Percentiles rank a stretch among this genome's conserved stretches.
These are phyloP conservation scores for Conus ventricosus DNA, from an alignment of 1,140 invertebrate genomes.

Conservation along the genomic window DNA sequence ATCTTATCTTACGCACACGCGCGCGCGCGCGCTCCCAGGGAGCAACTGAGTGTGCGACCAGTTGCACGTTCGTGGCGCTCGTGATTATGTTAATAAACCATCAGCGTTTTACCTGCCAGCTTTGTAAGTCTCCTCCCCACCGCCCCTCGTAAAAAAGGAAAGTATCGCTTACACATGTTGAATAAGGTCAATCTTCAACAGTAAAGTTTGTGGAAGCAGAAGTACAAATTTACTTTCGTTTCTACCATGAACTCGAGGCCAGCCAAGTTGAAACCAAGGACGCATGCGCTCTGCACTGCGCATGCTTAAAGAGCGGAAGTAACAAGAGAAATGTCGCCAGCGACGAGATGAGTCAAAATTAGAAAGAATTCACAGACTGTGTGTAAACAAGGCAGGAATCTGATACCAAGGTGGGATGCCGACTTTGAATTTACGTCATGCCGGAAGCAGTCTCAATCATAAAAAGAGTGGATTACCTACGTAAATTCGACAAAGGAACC, in stretches of 20 bases:
- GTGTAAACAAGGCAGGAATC: conserved; percentile 1
- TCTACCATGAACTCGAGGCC: not conserved
- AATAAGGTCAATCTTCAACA: too few species aligned
- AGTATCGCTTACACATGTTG: too few species aligned
- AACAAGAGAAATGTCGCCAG: conserved; percentile 18
- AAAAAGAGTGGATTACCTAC: not conserved
- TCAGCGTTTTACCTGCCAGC: too few species aligned
- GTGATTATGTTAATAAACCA: too few species aligned
- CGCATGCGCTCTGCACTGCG: conserved; percentile 6
- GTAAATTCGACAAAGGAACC: not conserved
- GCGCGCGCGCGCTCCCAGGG: too few species aligned
- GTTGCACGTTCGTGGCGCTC: too few species aligned
- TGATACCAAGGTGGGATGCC: not conserved
- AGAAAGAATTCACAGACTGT: conserved; percentile 25
- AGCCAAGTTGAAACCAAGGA: conserved; percentile 25
- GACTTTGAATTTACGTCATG: conserved; percentile 2
- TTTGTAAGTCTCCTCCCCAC: too few species aligned
- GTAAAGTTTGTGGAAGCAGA: too few species aligned
- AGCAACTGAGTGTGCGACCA: too few species aligned
- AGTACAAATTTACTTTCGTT: not conserved
- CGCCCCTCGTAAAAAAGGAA: too few species aligned
- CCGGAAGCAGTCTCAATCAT: conserved; percentile 10
- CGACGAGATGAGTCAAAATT: conserved; percentile 31
- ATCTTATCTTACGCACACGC: too few species aligned
- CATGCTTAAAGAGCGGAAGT: conserved; percentile 14